Base-by-base conservation (phyloP, 2,797 vertebrate species). In the Staurois parvus region DNA sequence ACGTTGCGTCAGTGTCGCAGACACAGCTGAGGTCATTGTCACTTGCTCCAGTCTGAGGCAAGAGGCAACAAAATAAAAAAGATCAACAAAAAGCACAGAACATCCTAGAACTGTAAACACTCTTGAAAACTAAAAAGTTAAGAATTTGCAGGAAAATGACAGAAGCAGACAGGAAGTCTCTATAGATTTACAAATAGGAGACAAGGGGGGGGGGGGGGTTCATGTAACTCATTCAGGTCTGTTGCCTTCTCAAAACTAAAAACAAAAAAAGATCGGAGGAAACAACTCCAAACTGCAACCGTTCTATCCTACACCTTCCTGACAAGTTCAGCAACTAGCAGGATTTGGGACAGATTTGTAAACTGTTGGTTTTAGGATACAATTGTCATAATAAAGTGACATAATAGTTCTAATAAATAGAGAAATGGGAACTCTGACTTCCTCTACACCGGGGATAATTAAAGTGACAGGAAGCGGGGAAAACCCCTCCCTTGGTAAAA, bases 1-100 rank as follows among this genome's bases (percentile, higher is more conserved):
- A 81, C 79, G 32, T 34, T 69, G 76, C 45, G 15, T 80, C 66
- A 69, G 66, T 62, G 79, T 72, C 64, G 79, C 68, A 81, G 68
- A 72, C 68, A 28, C 8, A 9, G 68, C 79, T 81, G 79, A 81
- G 79, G 79, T 72, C 48, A 81, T 37, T 32, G 24, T 48, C 42
- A 34, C 48, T 59, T 32, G 40, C 26, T 68, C 21, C 9, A 29
- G 42, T 37, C 19, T 32, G 0, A 68, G 11, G 42, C n/a, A 12
- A 4, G n/a, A 13, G 17, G 15, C 21, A n/a, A 21, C 7, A 30
- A 37, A 21, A 72, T 26, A 45, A 42, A 70, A 52, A 15, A 80
- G 17, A 32, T 30, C 28, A 4, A 56, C 19, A 52, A 9, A 42
- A 79, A 17, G 52, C 59, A 64, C 59, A 5, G 59, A n/a, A n/a